phyloP scores from a whole-genome alignment of 2,888 invertebrate species.

The Xestia xanthographa region DNA sequence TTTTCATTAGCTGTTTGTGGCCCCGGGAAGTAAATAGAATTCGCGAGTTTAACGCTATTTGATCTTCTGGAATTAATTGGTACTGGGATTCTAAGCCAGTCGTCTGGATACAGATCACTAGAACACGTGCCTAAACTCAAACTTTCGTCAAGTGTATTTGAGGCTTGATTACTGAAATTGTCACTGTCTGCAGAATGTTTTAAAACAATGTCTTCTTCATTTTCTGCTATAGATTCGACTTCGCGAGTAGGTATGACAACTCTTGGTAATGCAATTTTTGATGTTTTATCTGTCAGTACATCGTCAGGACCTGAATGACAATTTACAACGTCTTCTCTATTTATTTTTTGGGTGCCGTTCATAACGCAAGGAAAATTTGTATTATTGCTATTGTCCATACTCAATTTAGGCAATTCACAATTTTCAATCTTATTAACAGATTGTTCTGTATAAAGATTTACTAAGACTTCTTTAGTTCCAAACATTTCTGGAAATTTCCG shows the following conservation, averaged over 20 bases:
- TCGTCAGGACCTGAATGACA: not conserved
- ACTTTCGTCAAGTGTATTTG: conserved; percentile 69
- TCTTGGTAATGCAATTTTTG: conserved; percentile 15
- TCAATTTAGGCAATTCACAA: not conserved
- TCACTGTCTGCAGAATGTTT: conserved; percentile 69
- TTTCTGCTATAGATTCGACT: conserved; percentile 55
- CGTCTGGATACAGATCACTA: conserved; percentile 57
- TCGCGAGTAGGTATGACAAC: conserved; percentile 51
- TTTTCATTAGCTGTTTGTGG: conserved; percentile 55
- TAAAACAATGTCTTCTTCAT: conserved; percentile 69
- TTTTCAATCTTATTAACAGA: conserved; percentile 8
- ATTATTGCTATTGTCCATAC: conserved; percentile 30
- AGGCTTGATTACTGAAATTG: no score
- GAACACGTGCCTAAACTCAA: conserved; percentile 61
- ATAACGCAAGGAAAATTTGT: conserved; percentile 78
- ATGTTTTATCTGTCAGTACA: not conserved
- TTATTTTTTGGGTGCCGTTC: conserved; percentile 63
- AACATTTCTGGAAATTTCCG: conserved; percentile 39
- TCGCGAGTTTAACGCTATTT: conserved; percentile 65
- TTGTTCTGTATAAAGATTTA: conserved; percentile 61
- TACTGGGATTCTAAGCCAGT: conserved; percentile 68
- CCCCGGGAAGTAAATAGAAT: conserved; percentile 70
- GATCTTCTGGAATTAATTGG: conserved; percentile 48
- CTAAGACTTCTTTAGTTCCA: conserved; percentile 55
- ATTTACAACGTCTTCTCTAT: conserved; percentile 24